Conservation (phyloP, 37 sponge, comb jelly and placozoan genomes). For the Aphrocallistes beatrix region DNA sequence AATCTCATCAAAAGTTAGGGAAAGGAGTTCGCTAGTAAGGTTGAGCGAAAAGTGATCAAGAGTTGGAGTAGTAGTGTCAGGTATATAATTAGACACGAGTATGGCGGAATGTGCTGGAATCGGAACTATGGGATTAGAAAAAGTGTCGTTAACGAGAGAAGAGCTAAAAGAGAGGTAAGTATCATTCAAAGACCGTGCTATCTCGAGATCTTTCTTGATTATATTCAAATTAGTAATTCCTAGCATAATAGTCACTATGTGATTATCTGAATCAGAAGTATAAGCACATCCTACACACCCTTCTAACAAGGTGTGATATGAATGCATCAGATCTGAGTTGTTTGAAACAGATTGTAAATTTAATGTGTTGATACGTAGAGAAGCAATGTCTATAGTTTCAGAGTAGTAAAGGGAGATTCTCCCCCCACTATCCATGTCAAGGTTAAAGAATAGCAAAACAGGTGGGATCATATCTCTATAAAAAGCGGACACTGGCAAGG, state of each 20-base stretch:
- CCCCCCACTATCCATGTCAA: slow-evolving; percentile 46
- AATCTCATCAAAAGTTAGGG: slow-evolving; percentile 84
- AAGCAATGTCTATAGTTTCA: slow-evolving; percentile 61
- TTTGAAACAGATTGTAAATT: slow-evolving; percentile 38
- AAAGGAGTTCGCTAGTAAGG: slow-evolving; percentile 54
- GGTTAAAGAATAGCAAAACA: slow-evolving; percentile 23
- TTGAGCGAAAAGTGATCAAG: slow-evolving; percentile 52
- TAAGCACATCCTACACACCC: slow-evolving; percentile 25
- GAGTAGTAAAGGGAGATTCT: slow-evolving; percentile 48
- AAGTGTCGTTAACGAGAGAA: slow-evolving; percentile 45
- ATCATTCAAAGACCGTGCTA: slow-evolving; percentile 33
- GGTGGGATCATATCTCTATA: slow-evolving; percentile 42
- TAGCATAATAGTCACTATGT: slow-evolving; percentile 34
- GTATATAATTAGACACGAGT: slow-evolving; percentile 25
- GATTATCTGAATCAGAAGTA: slow-evolving; percentile 28
- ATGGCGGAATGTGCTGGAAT: slow-evolving; percentile 23
- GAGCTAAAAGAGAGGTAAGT: slow-evolving; percentile 45
- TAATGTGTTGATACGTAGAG: slow-evolving; percentile 43
- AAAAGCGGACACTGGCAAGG: slow-evolving; percentile 32
- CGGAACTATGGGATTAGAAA: slow-evolving; percentile 42
- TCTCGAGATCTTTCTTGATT: slow-evolving; percentile 50
- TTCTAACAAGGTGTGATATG: slow-evolving; percentile 25
- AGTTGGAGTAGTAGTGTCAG: slow-evolving; percentile 44
- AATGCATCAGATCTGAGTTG: not conserved
- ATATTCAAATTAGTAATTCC: slow-evolving; percentile 54